Conservation (phyloP, 2,113 vertebrate species). For the Ia io region DNA sequence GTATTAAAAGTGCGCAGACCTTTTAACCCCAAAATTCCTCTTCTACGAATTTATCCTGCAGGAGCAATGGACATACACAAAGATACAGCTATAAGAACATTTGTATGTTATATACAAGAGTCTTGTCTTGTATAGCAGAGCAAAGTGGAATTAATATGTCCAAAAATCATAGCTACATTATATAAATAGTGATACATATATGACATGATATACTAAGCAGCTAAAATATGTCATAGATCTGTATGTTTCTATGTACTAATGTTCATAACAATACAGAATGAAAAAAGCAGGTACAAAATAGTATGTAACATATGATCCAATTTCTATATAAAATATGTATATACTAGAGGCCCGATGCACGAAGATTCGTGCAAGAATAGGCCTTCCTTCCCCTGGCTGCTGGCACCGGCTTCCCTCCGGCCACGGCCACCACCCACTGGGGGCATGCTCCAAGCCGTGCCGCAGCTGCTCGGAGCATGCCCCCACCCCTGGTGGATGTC, state of each 20-base stretch:
- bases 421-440: too few species aligned
- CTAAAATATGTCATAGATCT: background rate
- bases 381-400: too few species aligned
- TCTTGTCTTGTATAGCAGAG: background rate
- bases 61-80: background rate
- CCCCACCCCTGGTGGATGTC: too few species aligned
- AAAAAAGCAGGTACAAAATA: background rate
- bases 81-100: constrained; percentile 5
- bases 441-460: too few species aligned
- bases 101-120: background rate
- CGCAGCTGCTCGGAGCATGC: too few species aligned
- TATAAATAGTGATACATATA: background rate
- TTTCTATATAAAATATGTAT: background rate
- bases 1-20: background rate
- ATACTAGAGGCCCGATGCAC: too few species aligned
- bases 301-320: background rate
- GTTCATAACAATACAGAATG: background rate
- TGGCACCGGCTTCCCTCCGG: too few species aligned
- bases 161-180: background rate
- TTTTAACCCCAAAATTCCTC: background rate
- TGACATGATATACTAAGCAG: background rate
- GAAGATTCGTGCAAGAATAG: too few species aligned
- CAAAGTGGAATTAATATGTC: background rate
- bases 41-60: background rate
- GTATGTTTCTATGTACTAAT: background rate